These are phyloP conservation scores for Hyperoplus immaculatus DNA, from an alignment of 2,797 vertebrate genomes.

Conservation along the genomic window DNA sequence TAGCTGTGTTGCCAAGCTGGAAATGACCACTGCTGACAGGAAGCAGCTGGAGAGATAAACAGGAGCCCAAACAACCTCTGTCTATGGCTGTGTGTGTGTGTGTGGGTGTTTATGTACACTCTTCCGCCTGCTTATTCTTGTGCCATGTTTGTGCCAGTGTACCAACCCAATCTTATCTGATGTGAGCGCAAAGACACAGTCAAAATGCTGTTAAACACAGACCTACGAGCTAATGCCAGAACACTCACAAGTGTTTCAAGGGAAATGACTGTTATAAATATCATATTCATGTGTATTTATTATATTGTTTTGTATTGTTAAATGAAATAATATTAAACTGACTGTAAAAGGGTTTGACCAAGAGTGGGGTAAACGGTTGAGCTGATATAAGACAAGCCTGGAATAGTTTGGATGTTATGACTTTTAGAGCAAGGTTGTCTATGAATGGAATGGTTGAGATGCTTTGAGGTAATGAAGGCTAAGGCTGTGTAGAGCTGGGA, in stretches of 20 bases:
- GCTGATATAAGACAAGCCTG: too few species aligned
- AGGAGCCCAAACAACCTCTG: slow-evolving; percentile 45
- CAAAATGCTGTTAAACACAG: slow-evolving; percentile 21
- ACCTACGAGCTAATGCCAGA: neutral
- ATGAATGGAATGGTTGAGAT: too few species aligned
- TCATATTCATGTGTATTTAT: too few species aligned
- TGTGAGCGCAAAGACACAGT: neutral
- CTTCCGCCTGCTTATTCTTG: slow-evolving; percentile 30
- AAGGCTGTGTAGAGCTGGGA: too few species aligned
- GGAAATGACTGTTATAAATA: too few species aligned
- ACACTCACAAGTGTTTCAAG: neutral
- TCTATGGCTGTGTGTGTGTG: slow-evolving; percentile 1
- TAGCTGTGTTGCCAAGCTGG: slow-evolving; percentile 63
- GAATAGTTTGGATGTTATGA: too few species aligned
- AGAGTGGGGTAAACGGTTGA: too few species aligned
- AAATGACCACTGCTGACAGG: slow-evolving; percentile 70
- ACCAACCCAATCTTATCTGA: slow-evolving; percentile 32
- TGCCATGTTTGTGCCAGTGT: slow-evolving; percentile 21
- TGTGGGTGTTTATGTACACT: slow-evolving; percentile 28
- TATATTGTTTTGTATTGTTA: too few species aligned
- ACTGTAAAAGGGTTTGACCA: neutral
- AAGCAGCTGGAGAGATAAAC: slow-evolving; percentile 69
- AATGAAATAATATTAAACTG: neutral
- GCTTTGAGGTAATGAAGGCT: too few species aligned
- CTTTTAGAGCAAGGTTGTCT: too few species aligned